These are phyloP conservation scores for Oxyura jamaicensis DNA, from an alignment of 2,113 vertebrate genomes.

Conservation along the genomic window DNA sequence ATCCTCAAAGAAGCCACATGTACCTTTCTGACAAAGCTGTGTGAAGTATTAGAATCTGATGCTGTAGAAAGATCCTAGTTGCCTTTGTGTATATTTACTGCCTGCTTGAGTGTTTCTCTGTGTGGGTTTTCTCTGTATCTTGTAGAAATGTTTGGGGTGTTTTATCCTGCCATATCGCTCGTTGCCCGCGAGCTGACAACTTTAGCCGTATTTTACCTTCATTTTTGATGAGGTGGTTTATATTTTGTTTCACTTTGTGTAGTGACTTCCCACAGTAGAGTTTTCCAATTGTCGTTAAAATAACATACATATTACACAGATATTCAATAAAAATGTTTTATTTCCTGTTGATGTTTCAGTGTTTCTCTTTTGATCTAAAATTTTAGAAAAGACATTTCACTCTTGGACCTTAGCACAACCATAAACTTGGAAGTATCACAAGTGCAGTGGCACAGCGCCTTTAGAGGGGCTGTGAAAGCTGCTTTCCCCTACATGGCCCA, in stretches of 20 bases:
- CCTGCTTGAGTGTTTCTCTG: slow-evolving; percentile 99
- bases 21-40: slow-evolving; percentile 95
- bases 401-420: neutral
- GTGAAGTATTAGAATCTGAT: slow-evolving; percentile 97
- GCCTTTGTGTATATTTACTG: slow-evolving; percentile 99
- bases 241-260: slow-evolving; percentile 98
- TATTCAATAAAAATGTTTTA: slow-evolving; percentile 99
- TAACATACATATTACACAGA: slow-evolving; percentile 96
- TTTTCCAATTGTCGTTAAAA: slow-evolving; percentile 99
- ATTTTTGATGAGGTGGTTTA: slow-evolving; percentile 98
- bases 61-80: slow-evolving; percentile 99
- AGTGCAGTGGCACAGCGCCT: neutral
- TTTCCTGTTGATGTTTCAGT: slow-evolving; percentile 95
- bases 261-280: slow-evolving; percentile 97
- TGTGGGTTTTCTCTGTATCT: slow-evolving; percentile 97
- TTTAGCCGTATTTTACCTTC: slow-evolving; percentile 97
- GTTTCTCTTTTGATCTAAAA: slow-evolving; percentile 56
- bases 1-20: slow-evolving; percentile 84
- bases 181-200: slow-evolving; percentile 86
- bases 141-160: slow-evolving; percentile 96
- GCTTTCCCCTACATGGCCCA: neutral
- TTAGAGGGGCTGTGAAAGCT: neutral
- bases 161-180: slow-evolving; percentile 94
- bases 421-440: neutral
- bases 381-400: neutral